phyloP scores from a whole-genome alignment of 2,888 invertebrate species.

The Hemicrepidius hirtus region DNA sequence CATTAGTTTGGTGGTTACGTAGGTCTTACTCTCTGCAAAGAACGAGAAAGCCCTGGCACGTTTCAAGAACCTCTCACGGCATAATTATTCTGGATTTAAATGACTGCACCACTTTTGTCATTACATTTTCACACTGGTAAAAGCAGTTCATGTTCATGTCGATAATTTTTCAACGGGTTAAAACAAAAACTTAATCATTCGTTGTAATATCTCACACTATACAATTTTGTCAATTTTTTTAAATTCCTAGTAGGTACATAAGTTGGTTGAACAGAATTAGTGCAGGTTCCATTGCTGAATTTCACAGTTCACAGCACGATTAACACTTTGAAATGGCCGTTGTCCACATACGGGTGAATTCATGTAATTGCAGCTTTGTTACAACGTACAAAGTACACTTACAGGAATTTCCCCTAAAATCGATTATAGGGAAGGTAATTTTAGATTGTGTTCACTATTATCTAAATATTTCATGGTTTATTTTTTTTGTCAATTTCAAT shows the following conservation, averaged over 20 bases:
- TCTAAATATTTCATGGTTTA: no score
- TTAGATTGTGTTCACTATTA: not conserved
- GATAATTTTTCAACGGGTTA: not conserved
- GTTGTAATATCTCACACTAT: not conserved
- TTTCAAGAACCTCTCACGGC: slow-evolving; percentile 9
- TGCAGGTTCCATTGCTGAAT: slow-evolving; percentile 18
- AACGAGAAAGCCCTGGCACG: slow-evolving; percentile 10
- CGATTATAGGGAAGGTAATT: not conserved
- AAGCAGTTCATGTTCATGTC: not conserved
- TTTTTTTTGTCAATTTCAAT: no score
- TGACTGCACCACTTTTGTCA: not conserved
- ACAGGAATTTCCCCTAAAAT: slow-evolving; percentile 8
- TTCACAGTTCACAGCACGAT: slow-evolving; percentile 30
- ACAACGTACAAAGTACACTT: slow-evolving; percentile 15
- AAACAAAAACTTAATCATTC: not conserved
- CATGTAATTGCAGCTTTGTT: slow-evolving; percentile 31
- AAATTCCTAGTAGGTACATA: slow-evolving; percentile 7
- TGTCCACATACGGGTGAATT: slow-evolving; percentile 27
- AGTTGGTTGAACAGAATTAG: slow-evolving; percentile 19
- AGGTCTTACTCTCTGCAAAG: slow-evolving; percentile 1
- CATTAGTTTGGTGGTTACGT: slow-evolving; percentile 20
- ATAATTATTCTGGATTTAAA: slow-evolving; percentile 27
- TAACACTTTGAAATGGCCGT: slow-evolving; percentile 25
- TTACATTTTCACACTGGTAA: not conserved
- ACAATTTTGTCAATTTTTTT: not conserved